phyloP scores from a whole-genome alignment of 2,797 vertebrate genomes.

The Lacerta agilis region DNA sequence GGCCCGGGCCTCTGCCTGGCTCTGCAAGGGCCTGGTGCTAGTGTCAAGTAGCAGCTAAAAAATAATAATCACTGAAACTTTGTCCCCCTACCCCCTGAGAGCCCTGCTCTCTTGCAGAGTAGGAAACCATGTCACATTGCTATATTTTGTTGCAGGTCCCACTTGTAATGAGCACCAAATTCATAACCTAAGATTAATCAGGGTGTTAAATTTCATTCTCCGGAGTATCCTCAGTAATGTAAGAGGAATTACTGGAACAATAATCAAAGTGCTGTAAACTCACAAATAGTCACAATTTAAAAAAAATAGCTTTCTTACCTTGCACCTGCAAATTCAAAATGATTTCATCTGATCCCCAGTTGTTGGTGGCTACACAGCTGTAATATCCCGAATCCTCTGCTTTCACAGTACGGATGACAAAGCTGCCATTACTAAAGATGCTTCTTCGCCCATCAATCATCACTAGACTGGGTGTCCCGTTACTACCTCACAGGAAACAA shows the following conservation, averaged over 20 bases:
- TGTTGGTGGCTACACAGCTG: slow-evolving; percentile 95
- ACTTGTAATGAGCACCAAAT: not conserved
- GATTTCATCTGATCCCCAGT: slow-evolving; percentile 97
- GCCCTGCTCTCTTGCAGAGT: too few species aligned
- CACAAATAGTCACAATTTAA: not conserved
- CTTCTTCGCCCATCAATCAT: slow-evolving; percentile 92
- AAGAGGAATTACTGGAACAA: not conserved
- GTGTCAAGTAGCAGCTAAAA: not conserved
- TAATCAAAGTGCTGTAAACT: not conserved
- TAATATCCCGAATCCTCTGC: slow-evolving; percentile 98
- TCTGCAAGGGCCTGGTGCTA: not conserved
- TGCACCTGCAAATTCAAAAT: slow-evolving; percentile 96
- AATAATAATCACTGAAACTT: too few species aligned
- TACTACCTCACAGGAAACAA: slow-evolving; percentile 90
- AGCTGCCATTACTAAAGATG: slow-evolving; percentile 94
- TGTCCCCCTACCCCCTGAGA: too few species aligned
- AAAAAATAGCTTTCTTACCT: slow-evolving; percentile 77
- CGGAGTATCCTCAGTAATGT: not conserved
- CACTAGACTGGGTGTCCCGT: slow-evolving; percentile 93
- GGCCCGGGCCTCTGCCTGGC: too few species aligned
- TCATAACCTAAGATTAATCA: slow-evolving; percentile 11
- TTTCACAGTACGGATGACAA: slow-evolving; percentile 96
- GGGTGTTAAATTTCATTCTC: not conserved
- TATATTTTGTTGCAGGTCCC: too few species aligned
- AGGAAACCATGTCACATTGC: too few species aligned